A percentile compares a stretch with the other conserved stretches of the same genome.
phyloP scores from a whole-genome alignment of 2,113 vertebrate species.

The Centropristis striata region DNA sequence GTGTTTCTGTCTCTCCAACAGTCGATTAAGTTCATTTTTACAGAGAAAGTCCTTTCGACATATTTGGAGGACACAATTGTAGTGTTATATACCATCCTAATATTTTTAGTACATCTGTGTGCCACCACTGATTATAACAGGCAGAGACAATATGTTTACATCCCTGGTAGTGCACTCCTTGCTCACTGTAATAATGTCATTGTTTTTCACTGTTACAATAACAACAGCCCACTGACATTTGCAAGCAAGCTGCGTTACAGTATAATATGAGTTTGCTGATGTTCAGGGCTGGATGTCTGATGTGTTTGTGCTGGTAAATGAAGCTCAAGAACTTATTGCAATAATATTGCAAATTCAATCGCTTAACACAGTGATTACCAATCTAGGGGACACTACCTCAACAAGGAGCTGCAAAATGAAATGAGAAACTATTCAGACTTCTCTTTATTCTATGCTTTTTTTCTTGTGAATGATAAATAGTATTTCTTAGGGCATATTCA shows the following conservation, averaged over 20 bases:
- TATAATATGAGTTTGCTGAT: neutral
- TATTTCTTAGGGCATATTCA: neutral
- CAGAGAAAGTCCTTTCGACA: neutral
- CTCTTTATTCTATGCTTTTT: neutral
- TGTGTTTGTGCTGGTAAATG: neutral
- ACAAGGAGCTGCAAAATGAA: neutral
- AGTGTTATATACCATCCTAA: neutral
- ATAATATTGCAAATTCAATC: neutral
- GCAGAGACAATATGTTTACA: neutral
- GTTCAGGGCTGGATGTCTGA: neutral
- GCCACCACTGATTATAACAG: neutral
- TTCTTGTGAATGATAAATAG: neutral
- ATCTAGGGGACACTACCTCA: neutral
- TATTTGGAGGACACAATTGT: no score
- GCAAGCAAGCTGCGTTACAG: neutral
- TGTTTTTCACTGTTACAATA: conserved; percentile 7
- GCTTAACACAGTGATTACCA: neutral
- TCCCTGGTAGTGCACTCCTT: neutral
- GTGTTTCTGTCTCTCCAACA: conserved; percentile 43
- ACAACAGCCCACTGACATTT: neutral
- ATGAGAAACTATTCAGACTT: neutral
- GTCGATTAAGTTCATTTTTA: conserved; percentile 4
- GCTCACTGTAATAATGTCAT: conserved; percentile 4
- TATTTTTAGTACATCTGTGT: neutral
- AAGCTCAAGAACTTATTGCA: neutral